Conservation (phyloP, 2,113 vertebrate species). For the Neomonachus schauinslandi region DNA sequence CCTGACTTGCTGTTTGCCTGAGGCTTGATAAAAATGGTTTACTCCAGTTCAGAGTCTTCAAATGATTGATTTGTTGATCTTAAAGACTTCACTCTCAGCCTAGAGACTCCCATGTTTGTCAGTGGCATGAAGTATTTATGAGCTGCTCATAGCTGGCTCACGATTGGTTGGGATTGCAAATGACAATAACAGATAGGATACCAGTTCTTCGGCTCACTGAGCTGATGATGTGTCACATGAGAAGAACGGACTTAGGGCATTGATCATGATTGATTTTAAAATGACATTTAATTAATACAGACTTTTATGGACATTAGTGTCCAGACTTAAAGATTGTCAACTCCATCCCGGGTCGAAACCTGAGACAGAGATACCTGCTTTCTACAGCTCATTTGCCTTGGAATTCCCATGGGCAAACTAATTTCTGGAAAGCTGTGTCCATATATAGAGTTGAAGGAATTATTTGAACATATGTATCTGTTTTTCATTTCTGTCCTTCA, state of each 20-base stretch:
- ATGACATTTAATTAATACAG: neutral
- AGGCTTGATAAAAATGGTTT: neutral
- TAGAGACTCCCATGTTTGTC: neutral
- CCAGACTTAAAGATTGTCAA: neutral
- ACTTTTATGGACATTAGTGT: neutral
- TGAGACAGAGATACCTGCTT: neutral
- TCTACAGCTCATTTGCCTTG: neutral
- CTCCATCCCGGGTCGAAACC: neutral
- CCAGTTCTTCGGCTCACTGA: neutral
- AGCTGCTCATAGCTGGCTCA: neutral
- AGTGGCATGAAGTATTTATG: neutral
- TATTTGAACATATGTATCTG: slow-evolving; percentile 51
- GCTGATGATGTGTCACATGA: neutral
- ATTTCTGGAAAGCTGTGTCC: slow-evolving; percentile 39
- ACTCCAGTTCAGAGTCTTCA: neutral
- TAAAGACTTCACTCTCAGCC: neutral
- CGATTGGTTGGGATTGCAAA: neutral
- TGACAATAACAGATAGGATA: neutral
- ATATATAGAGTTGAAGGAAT: neutral
- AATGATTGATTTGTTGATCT: slow-evolving; percentile 10
- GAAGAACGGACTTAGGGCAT: neutral
- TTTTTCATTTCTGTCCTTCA: slow-evolving; percentile 73
- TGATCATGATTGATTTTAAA: slow-evolving; percentile 33
- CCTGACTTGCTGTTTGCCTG: neutral
- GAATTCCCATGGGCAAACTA: neutral